Evolutionary conservation across 2,888 invertebrate genomes (phyloP).

Genomic region (Macaria liturata): DNA sequence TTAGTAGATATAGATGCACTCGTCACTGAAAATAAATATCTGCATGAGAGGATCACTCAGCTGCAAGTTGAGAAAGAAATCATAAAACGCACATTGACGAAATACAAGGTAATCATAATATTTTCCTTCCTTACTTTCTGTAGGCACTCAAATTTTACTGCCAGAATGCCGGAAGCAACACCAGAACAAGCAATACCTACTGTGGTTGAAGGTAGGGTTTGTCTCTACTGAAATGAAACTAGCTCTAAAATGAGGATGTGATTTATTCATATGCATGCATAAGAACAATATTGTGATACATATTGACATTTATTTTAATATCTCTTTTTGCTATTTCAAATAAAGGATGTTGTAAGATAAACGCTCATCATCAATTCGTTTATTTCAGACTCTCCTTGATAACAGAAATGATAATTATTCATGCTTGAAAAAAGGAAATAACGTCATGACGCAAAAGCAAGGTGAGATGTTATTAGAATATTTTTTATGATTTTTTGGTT

Average conservation of each 20-base stretch:
- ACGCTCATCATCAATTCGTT: conserved; percentile 22
- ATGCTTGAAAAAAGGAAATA: conserved; percentile 86
- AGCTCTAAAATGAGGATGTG: no score
- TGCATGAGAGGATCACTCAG: conserved; percentile 91
- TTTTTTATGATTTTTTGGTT: no score
- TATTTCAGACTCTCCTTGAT: conserved; percentile 86
- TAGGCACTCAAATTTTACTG: no score
- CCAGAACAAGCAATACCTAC: no score
- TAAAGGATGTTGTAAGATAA: background rate
- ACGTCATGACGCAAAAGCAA: conserved; percentile 91
- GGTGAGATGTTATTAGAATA: conserved; percentile 67
- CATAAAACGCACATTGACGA: conserved; percentile 87
- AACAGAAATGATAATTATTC: conserved; percentile 89
- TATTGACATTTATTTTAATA: no score
- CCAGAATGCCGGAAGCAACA: no score
- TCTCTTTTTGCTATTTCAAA: no score
- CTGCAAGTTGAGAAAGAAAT: conserved; percentile 91
- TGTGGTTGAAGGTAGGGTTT: no score
- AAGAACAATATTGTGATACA: no score
- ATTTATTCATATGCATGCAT: no score
- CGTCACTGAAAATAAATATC: conserved; percentile 91
- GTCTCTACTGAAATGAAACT: no score
- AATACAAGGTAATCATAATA: conserved; percentile 84
- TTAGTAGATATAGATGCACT: conserved; percentile 91
- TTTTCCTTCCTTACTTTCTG: no score